phyloP scores from a whole-genome alignment of 2,113 vertebrate species.

The Noturus placidus region DNA sequence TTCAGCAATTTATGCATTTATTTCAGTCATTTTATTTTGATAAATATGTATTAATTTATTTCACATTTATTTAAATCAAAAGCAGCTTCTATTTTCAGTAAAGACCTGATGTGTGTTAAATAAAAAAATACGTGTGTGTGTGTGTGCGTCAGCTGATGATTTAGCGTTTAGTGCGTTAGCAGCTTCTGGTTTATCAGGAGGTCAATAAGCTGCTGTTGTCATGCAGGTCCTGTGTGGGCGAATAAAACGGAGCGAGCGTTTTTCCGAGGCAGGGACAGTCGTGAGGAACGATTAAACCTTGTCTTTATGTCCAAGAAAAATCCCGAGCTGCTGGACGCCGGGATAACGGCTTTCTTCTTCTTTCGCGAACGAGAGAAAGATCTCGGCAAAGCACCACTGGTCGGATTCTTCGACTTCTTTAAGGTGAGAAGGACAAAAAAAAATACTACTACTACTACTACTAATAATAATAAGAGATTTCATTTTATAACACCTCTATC shows the following conservation, averaged over 20 bases:
- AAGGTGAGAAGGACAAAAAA: constrained; percentile 72
- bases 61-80: too few species aligned
- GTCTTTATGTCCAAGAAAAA: constrained; percentile 80
- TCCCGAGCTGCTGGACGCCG: constrained; percentile 87
- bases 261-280: constrained; percentile 89
- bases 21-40: too few species aligned
- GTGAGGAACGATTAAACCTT: constrained; percentile 84
- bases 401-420: constrained; percentile 96
- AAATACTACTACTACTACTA: background rate
- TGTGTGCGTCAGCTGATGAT: background rate
- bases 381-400: constrained; percentile 80
- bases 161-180: background rate
- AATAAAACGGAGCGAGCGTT: constrained; percentile 87
- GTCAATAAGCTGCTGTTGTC: background rate
- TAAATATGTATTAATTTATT: too few species aligned
- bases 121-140: constrained; percentile 74
- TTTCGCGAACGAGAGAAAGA: constrained; percentile 87
- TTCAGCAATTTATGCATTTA: too few species aligned
- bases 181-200: background rate
- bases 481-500: background rate
- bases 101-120: too few species aligned
- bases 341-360: constrained; percentile 94
- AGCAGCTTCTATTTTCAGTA: too few species aligned
- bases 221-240: constrained; percentile 79
- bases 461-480: too few species aligned